Percentiles rank a stretch among this genome's conserved stretches.
Conservation (phyloP, 2,113 vertebrate species). For the Parotia lawesii region DNA sequence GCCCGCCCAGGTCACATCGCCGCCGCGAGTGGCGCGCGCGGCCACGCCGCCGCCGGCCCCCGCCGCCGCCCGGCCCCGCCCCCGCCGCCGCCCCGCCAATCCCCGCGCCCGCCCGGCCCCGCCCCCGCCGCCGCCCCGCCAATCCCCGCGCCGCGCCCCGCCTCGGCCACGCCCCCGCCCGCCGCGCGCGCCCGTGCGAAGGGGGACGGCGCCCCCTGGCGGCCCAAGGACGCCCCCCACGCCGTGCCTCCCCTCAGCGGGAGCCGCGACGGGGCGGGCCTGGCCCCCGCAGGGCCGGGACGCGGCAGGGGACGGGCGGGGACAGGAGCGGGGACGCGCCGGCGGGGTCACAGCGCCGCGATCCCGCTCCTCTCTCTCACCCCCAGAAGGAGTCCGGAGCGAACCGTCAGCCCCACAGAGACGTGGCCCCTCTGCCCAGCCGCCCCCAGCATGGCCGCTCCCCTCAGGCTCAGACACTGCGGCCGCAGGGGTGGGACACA, state of each 20-base stretch:
- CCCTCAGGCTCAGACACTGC: neutral
- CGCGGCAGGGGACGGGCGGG: neutral
- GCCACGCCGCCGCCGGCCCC: too few species aligned
- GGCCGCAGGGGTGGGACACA: neutral
- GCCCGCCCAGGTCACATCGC: neutral
- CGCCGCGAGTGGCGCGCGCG: too few species aligned
- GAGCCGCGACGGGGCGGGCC: neutral
- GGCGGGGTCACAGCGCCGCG: rapidly evolving
- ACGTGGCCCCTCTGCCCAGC: neutral
- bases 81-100: too few species aligned
- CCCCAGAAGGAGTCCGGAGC: too few species aligned
- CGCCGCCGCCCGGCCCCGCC: too few species aligned
- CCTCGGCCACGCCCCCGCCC: neutral
- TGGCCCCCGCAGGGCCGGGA: neutral
- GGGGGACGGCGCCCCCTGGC: neutral
- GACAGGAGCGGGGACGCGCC: rapidly evolving
- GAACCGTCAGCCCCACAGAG: neutral
- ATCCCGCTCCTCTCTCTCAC: rapidly evolving
- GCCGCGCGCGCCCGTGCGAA: neutral
- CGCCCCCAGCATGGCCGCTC: too few species aligned
- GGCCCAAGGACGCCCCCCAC: rapidly evolving
- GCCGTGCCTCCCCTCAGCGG: neutral
- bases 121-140: too few species aligned
- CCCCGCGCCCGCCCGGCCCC: too few species aligned
- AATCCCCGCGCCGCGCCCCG: neutral